Percentiles rank a stretch among this genome's conserved stretches.
phyloP scores from a whole-genome alignment of 2,797 vertebrate genomes.

The Gadopsis marmoratus region DNA sequence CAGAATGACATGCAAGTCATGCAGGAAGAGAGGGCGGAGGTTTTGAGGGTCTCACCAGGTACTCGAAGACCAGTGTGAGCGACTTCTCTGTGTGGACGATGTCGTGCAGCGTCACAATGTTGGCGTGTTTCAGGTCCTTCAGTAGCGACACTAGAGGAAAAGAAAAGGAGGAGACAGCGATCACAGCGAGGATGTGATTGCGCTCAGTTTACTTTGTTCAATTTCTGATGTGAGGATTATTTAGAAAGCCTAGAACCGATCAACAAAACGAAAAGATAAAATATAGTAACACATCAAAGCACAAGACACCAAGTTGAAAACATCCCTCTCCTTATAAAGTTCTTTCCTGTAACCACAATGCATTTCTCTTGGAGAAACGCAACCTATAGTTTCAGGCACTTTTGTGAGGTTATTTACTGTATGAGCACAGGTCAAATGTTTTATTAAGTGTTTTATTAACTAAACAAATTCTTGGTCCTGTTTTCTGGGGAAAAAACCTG shows the following conservation, averaged over 20 bases:
- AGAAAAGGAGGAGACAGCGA: background rate
- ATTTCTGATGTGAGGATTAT: background rate
- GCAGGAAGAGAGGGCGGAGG: constrained; percentile 23
- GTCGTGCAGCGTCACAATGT: constrained; percentile 97
- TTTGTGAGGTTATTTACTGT: background rate
- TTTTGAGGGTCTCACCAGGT: constrained; percentile 88
- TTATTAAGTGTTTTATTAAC: background rate
- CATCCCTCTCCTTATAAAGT: background rate
- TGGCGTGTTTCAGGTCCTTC: constrained; percentile 97
- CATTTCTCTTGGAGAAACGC: background rate
- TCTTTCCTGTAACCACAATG: constrained; percentile 2
- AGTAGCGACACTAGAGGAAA: constrained; percentile 90
- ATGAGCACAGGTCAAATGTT: background rate
- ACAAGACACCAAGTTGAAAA: background rate
- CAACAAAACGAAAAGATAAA: background rate
- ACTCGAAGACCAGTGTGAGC: constrained; percentile 97
- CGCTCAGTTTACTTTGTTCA: background rate
- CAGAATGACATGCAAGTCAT: constrained; percentile 40
- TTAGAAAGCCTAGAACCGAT: constrained; percentile 11
- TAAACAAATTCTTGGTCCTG: background rate
- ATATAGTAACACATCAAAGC: background rate
- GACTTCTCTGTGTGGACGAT: constrained; percentile 98
- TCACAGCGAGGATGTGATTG: background rate
- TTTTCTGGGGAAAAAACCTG: background rate
- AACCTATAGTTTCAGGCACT: background rate